Base-by-base conservation (phyloP, 23 tunicate species). In the Botrylloides violaceus region DNA sequence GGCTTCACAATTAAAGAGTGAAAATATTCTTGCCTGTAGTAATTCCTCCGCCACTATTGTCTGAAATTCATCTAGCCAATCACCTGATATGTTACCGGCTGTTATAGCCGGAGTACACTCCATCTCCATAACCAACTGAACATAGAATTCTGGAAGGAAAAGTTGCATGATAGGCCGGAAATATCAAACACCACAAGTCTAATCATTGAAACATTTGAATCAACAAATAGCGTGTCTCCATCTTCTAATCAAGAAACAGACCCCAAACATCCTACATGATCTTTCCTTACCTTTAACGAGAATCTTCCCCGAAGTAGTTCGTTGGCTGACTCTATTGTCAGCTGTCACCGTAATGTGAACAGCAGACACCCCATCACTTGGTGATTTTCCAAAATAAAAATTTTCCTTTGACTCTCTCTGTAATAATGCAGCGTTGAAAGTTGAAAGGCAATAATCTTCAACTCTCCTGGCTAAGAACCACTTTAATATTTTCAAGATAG, bases 281-380 rank as follows among this genome's bases (percentile, higher is more conserved):
- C 18, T 47, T 47, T 47, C 55, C 47, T 65, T 49, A 76, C 88
- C 75, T 76, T 66, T 76, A 2, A 82, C 88, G 7, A 25, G 32
- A 21, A 82, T 32, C 6, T 36, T 76, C 31, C 77, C 75, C 3
- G 66, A 26, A 22, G 66, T 61, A 0, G 64, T 29, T 19, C 34
- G 30, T 29, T 30, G 24, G 71, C 88, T 82, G 34, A 82, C 81
- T 38, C 28, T 39, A 70, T 82, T 82, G 19, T 70, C 61, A 28
- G 77, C 81, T 3, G 71, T 68, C 1, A 82, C 81, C 18, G 30
- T 63, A 6, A 63, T 63, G 4, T 63, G 36, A 4, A 63, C 70
- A 3, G 70, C 35, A 3, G 53, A 43, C 9, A 9, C 53, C 15
- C 12, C 53, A 15, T 43, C 12, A 15, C 15, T 43, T 9, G 53